Percentiles rank a stretch among this genome's conserved stretches.
Evolutionary conservation across 2,113 vertebrate species (phyloP).

Genomic region (Zosterops pallidus): DNA sequence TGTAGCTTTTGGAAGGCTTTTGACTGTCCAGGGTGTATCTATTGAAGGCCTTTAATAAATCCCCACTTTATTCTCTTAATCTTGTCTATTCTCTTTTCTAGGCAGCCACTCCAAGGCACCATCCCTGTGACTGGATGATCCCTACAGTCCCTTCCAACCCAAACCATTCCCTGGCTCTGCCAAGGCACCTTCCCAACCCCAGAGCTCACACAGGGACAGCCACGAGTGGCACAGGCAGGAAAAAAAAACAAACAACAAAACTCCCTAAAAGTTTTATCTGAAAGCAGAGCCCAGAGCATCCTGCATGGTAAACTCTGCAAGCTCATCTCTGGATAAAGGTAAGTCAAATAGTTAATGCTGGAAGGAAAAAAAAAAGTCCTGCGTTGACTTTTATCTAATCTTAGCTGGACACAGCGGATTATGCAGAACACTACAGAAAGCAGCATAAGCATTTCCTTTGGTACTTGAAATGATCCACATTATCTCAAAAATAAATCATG

Average conservation of each 20-base stretch:
- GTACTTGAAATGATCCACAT: constrained; percentile 21
- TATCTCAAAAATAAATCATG: constrained; percentile 42
- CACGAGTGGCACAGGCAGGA: accelerated
- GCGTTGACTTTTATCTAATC: constrained; percentile 32
- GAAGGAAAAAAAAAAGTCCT: not conserved
- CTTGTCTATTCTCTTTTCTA: not conserved
- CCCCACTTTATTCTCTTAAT: not conserved
- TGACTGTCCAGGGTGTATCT: not conserved
- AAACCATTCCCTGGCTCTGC: not conserved
- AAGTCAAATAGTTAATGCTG: not conserved
- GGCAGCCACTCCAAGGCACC: not conserved
- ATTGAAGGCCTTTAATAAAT: not conserved
- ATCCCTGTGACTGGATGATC: not conserved
- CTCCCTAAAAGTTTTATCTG: not conserved
- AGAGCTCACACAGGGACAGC: accelerated
- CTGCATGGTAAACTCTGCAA: accelerated
- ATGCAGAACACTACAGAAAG: constrained; percentile 5
- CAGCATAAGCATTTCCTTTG: constrained; percentile 32
- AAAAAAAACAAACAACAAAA: not conserved
- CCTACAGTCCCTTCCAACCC: not conserved
- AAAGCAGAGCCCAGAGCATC: not conserved
- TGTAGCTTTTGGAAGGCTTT: no score
- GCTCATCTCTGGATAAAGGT: not conserved
- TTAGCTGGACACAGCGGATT: constrained; percentile 40
- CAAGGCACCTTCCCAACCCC: not conserved